These are phyloP conservation scores for Anser cygnoides DNA, from an alignment of 2,113 vertebrate species.

Conservation along the genomic window DNA sequence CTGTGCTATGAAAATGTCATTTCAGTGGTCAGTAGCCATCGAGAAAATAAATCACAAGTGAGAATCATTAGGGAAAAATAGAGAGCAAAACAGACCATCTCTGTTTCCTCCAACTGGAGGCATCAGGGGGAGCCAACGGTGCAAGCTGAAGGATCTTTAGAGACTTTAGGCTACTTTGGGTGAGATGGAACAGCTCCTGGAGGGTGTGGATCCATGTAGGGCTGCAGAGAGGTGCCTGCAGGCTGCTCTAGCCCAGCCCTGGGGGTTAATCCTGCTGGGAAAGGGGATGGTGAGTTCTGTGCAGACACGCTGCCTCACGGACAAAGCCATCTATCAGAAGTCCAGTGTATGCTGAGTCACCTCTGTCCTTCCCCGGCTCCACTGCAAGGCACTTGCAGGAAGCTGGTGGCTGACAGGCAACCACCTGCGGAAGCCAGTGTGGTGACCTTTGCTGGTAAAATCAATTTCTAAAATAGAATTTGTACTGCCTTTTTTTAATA, in stretches of 20 bases:
- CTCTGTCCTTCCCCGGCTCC: neutral
- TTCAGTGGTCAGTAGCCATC: neutral
- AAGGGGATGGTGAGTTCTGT: neutral
- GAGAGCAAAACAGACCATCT: neutral
- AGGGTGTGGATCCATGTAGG: neutral
- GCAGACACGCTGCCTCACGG: neutral
- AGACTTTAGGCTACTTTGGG: neutral
- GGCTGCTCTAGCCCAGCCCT: neutral
- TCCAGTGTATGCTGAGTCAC: neutral
- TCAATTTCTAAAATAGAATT: neutral
- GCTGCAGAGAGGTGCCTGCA: neutral
- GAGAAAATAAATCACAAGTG: neutral
- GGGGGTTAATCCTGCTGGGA: neutral
- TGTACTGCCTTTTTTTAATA: neutral
- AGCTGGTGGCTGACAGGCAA: neutral
- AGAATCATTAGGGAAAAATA: neutral
- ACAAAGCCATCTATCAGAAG: neutral
- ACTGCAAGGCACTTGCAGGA: neutral
- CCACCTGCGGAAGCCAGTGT: fast-evolving
- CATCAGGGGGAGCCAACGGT: fast-evolving
- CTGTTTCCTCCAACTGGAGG: neutral
- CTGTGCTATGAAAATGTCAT: neutral
- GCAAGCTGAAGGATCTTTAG: neutral
- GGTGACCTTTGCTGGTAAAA: neutral
- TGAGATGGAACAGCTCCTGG: neutral